Base-by-base conservation (phyloP, 2,797 vertebrate genomes). In the Chrosomus eos region DNA sequence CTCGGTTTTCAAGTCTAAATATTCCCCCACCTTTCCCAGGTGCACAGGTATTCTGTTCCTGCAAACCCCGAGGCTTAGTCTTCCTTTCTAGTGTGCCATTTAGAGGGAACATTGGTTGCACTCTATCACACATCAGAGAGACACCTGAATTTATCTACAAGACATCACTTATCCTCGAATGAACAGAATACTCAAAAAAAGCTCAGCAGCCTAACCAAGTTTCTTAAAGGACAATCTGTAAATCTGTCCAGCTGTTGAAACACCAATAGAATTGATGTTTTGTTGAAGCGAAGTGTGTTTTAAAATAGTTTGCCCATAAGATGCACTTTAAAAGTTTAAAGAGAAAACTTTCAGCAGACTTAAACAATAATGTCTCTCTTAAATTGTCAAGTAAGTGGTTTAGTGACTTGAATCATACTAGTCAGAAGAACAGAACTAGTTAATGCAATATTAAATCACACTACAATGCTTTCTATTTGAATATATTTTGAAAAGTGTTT, bases 11-110 rank as follows among this genome's bases (percentile, higher is more conserved):
- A 84, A 13, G 23, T 76, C 11, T 75, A 31, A 74, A 83, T 75
- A 73, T 62, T 45, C 51, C 51, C 83, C 14, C 53, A 45, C 48
- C 53, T 60, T 31, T 72, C 51, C 83, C 83, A 84, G 83, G 83
- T 84, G 83, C 83, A 82, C 68, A 62, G 51, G 62, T 83, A 77
- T 83, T 83, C 43, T 79, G 48, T 79, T 79, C 64, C 38, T 60
- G 18, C 48, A 53, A 66, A 51, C 60, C 82, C 45, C 3, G 28
- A 75, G 71, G 73, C 60, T 83, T 83, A 74, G n/a, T 36, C 72
- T 67, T 82, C n/a, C 45, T 66, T 83, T 76, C 60, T 76, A 53
- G 8, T 53, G n/a, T 33, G 45, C 62, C 33, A 55, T 67, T 67
- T 67, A 80, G 36, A 66, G 26, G 28, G 62, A 80, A 66, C 7